Evolutionary conservation across 2,888 invertebrate species (phyloP), one percentile per base, ranked within the genome.

Genomic region (Halictus ligatus): DNA sequence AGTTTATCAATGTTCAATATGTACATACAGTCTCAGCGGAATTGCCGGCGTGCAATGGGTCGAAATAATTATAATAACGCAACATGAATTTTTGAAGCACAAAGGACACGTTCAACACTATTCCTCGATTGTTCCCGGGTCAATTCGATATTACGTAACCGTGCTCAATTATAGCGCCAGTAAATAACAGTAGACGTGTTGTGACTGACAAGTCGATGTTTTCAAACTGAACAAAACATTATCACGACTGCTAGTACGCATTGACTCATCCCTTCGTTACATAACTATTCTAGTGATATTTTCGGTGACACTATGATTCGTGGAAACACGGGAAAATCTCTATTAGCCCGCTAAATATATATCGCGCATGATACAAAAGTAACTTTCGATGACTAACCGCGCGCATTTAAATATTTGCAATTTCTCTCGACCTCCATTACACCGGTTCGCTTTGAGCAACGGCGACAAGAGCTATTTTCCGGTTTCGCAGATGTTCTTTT

Each of bases 201-300:
- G 40, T 10, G 40, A 10, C 21, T 69, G 46, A 71, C 43, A 71
- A 48, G 8, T 48, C 21, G 18, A n/a, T 46, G 67, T 64, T 35
- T 46, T 60, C 60, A 15, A 77, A 73, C 40, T 29, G 43, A 29
- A 77, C 67, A 54, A 69, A 67, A 76, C 25, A 83, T 85, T 80
- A 79, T 77, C 58, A 48, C 50, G 54, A 50, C 74, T 60, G 80
- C 54, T 48, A 58, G 48, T 25, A 8, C 40, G 50, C 13, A 35
- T 15, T 76, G 73, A 83, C 58, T 85, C 76, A 79, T 72, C 72
- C 46, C 35, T 35, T 40, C n/a, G 78, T 86, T 86, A 75, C 75
- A 67, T 75, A 84, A 86, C 86, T 35, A 78, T 84, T 50, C 69
- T 67, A 76, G 81, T 48, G 86, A 81, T 86, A 86, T 86, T 86